Percentiles rank a stretch among this genome's conserved stretches.
Evolutionary conservation across 2,888 invertebrate species (phyloP).

Genomic region (Lapara coniferarum): DNA sequence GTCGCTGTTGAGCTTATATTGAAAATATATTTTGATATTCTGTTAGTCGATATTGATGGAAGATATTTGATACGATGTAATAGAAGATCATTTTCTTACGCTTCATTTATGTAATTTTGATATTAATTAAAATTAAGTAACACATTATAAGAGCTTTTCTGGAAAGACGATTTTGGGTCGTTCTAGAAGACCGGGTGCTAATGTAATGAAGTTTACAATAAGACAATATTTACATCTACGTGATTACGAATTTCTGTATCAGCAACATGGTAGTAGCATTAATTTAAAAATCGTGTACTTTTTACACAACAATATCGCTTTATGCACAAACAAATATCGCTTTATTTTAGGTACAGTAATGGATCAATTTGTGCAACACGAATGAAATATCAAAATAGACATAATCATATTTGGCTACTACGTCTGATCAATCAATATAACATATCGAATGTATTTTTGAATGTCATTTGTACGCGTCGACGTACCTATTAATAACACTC

Average conservation of each 20-base stretch:
- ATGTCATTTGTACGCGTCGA: not conserved
- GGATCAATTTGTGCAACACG: not conserved
- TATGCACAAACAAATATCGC: not conserved
- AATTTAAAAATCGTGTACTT: not conserved
- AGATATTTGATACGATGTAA: no score
- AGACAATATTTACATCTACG: not conserved
- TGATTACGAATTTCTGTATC: not conserved
- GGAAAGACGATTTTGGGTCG: no score
- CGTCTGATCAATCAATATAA: conserved; percentile 1
- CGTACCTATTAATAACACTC: not conserved
- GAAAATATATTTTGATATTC: no score
- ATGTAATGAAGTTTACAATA: not conserved
- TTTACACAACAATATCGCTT: not conserved
- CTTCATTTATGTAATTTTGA: no score
- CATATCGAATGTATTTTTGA: conserved; percentile 4
- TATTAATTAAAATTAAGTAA: no score
- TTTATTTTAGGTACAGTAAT: not conserved
- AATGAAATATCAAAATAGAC: conserved; percentile 8
- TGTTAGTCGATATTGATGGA: no score
- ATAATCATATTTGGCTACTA: conserved; percentile 9
- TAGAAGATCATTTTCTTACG: no score
- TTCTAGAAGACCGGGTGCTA: no score
- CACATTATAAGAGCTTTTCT: no score
- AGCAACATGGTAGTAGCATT: not conserved
- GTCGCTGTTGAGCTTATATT: no score